These are phyloP conservation scores for Cancer borealis DNA, from an alignment of 2,888 invertebrate species.

Conservation along the genomic window DNA sequence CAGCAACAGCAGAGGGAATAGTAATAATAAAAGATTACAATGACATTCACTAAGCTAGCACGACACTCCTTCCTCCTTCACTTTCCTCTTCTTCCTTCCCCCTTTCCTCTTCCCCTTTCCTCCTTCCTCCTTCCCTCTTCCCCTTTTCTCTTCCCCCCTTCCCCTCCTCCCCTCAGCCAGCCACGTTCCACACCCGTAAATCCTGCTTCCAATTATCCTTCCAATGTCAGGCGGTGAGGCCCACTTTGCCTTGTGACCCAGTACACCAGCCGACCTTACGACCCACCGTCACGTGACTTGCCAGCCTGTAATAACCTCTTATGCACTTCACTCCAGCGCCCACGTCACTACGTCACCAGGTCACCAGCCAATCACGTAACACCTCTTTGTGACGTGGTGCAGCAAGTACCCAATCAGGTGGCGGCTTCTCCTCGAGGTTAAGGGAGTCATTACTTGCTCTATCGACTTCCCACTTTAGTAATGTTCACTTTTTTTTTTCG, in stretches of 20 bases:
- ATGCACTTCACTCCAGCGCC: background rate
- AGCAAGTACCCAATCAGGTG: background rate
- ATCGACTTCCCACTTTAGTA: constrained; percentile 10
- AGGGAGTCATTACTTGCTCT: constrained; percentile 7
- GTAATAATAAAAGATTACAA: background rate
- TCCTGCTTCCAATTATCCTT: background rate
- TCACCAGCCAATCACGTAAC: background rate
- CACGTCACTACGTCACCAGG: background rate
- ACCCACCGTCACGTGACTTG: background rate
- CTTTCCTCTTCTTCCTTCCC: background rate
- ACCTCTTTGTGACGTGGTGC: background rate
- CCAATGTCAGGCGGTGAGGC: constrained; percentile 24
- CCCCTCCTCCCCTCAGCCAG: background rate
- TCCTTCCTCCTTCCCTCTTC: background rate
- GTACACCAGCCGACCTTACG: constrained; percentile 6
- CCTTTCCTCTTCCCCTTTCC: background rate
- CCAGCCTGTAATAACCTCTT: constrained; percentile 4
- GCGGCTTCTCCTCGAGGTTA: background rate
- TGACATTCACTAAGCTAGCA: background rate
- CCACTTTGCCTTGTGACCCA: constrained; percentile 29
- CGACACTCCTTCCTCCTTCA: background rate
- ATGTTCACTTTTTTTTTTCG: background rate
- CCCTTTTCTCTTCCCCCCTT: background rate
- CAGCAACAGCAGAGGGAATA: background rate
- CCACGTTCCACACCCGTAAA: constrained; percentile 20